phyloP scores from a whole-genome alignment of 1,140 invertebrate species.

The Calycopis cecrops region DNA sequence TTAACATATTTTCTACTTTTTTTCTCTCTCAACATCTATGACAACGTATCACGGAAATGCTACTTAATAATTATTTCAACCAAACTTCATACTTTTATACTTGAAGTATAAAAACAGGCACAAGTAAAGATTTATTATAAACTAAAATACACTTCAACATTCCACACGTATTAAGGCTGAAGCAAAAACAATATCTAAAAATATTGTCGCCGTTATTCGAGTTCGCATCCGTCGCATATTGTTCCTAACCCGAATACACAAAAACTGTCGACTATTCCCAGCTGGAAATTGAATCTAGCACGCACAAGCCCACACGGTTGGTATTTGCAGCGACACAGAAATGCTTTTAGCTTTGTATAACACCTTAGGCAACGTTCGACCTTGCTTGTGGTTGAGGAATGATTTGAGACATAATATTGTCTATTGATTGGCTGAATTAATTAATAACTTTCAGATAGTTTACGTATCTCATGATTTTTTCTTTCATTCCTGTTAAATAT shows the following conservation, averaged over 20 bases:
- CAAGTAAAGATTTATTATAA: no score
- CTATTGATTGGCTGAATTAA: background rate
- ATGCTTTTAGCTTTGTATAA: constrained; percentile 8
- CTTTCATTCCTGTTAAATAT: no score
- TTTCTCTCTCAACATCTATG: no score
- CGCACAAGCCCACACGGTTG: background rate
- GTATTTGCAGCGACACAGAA: constrained; percentile 1
- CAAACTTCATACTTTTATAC: no score
- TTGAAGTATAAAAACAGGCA: no score
- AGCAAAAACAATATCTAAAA: no score
- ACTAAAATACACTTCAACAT: no score
- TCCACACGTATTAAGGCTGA: no score
- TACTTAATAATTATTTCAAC: no score
- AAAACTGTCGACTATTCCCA: constrained; percentile 1
- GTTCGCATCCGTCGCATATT: background rate
- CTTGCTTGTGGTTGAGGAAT: constrained; percentile 1
- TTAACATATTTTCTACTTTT: no score
- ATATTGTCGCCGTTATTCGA: background rate
- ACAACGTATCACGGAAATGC: background rate
- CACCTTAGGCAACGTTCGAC: background rate
- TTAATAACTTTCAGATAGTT: no score
- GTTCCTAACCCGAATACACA: background rate
- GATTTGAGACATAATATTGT: background rate
- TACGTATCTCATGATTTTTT: no score
- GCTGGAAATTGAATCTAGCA: background rate